phyloP scores from a whole-genome alignment of 1,140 invertebrate species.

The Cecropterus lyciades region DNA sequence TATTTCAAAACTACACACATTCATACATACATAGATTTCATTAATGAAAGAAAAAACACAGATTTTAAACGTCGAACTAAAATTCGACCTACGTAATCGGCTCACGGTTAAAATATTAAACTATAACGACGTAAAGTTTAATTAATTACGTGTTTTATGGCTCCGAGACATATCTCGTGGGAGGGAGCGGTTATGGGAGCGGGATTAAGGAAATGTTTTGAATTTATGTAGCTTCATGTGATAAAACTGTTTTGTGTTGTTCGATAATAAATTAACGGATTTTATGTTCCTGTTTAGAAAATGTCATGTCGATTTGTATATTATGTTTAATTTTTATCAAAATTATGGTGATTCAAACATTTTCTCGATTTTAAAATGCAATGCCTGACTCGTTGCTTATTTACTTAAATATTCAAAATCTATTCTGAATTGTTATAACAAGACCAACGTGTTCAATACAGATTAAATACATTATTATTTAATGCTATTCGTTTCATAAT shows the following conservation, averaged over 20 bases:
- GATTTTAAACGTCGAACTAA: not conserved
- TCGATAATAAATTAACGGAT: constrained; percentile 15
- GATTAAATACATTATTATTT: no score
- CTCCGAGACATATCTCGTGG: constrained; percentile 9
- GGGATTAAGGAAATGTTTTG: constrained; percentile 21
- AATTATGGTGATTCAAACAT: no score
- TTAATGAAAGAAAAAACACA: not conserved
- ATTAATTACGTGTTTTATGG: constrained; percentile 35
- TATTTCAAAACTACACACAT: no score
- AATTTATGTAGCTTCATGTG: constrained; percentile 18
- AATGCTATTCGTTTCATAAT: no score
- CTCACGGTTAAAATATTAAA: constrained; percentile 24
- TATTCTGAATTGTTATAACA: no score
- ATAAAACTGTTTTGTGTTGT: constrained; percentile 30
- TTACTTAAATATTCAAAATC: no score
- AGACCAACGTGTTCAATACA: no score
- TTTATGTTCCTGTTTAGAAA: constrained; percentile 25
- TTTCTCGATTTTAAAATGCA: no score
- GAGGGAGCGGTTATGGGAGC: constrained; percentile 16
- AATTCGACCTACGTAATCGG: constrained; percentile 17
- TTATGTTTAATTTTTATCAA: not conserved
- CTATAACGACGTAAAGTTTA: constrained; percentile 23
- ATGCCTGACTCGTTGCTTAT: no score
- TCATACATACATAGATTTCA: not conserved
- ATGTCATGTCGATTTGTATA: constrained; percentile 13